Evolutionary conservation across 1,140 invertebrate genomes (phyloP).

Genomic region (Trissolcus basalis): DNA sequence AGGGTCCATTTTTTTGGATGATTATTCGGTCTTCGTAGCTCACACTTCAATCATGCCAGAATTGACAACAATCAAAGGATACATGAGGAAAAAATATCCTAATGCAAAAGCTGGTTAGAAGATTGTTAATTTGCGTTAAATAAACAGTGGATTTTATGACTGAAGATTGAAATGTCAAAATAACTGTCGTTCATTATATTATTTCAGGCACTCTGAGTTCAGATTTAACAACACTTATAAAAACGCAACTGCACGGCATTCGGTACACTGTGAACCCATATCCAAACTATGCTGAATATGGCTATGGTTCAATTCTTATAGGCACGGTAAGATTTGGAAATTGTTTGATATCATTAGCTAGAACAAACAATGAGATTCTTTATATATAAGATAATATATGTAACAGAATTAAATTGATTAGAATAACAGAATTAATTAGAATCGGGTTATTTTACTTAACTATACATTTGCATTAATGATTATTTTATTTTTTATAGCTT

Average conservation of each 20-base stretch:
- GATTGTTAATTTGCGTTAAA: conserved; percentile 1
- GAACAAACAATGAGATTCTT: too few species aligned
- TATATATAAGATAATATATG: too few species aligned
- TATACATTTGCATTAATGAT: too few species aligned
- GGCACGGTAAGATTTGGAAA: conserved; percentile 81
- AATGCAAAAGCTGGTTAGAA: conserved; percentile 78
- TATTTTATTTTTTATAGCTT: conserved; percentile 76
- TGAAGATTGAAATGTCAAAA: conserved; percentile 11
- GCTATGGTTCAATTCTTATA: conserved; percentile 79
- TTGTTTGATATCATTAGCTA: too few species aligned
- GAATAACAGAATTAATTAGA: too few species aligned
- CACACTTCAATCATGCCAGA: conserved; percentile 87
- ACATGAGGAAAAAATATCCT: conserved; percentile 87
- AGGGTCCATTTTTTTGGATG: conserved; percentile 81
- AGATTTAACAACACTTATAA: conserved; percentile 79
- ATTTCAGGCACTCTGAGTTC: conserved; percentile 79
- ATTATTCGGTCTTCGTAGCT: conserved; percentile 85
- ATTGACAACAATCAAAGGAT: conserved; percentile 82
- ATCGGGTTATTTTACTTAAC: too few species aligned
- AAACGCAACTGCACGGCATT: conserved; percentile 81
- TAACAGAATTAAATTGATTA: too few species aligned
- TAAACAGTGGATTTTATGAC: background rate
- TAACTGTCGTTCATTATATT: conserved; percentile 5
- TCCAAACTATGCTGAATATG: conserved; percentile 82
- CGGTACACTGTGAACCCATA: conserved; percentile 81